Conservation (phyloP, 1,140 invertebrate species). For the Brevipalpus yothersi region DNA sequence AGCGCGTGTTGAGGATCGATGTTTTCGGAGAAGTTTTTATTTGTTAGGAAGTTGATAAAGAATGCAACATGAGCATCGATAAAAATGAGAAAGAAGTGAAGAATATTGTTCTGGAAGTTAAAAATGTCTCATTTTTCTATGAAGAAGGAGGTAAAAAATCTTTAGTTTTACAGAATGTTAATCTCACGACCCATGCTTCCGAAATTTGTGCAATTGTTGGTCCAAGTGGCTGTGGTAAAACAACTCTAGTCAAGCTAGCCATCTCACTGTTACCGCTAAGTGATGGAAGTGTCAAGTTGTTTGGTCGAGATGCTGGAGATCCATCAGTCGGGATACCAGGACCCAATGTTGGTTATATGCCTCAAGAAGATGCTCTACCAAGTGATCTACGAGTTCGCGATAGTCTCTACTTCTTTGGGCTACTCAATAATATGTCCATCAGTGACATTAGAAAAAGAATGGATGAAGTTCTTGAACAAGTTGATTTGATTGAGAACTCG, state of each 20-base stretch:
- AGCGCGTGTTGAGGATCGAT: too few relatives aligned
- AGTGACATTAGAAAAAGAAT: slow-evolving; percentile 30
- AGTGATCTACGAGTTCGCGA: slow-evolving; percentile 80
- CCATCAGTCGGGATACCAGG: slow-evolving; percentile 14
- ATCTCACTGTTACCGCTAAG: slow-evolving; percentile 18
- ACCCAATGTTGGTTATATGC: slow-evolving; percentile 13
- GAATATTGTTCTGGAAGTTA: not conserved
- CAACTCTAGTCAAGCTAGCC: slow-evolving; percentile 21
- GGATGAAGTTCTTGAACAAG: slow-evolving; percentile 61
- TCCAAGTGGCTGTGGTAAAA: slow-evolving; percentile 27
- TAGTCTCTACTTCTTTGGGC: slow-evolving; percentile 82
- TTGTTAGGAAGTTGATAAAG: too few relatives aligned
- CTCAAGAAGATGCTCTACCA: slow-evolving; percentile 53
- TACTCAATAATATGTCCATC: slow-evolving; percentile 58
- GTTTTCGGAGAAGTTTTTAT: too few relatives aligned
- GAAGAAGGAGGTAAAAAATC: not conserved
- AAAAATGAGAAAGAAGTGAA: not conserved
- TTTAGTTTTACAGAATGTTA: not conserved
- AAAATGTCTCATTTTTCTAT: not conserved
- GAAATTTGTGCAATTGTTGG: not conserved
- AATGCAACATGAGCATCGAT: too few relatives aligned
- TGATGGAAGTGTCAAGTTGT: slow-evolving; percentile 16
- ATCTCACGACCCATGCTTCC: not conserved
- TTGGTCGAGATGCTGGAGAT: slow-evolving; percentile 14
- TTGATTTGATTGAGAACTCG: slow-evolving; percentile 56